phyloP scores from a whole-genome alignment of 2,888 invertebrate species.

The Monochamus alternatus region DNA sequence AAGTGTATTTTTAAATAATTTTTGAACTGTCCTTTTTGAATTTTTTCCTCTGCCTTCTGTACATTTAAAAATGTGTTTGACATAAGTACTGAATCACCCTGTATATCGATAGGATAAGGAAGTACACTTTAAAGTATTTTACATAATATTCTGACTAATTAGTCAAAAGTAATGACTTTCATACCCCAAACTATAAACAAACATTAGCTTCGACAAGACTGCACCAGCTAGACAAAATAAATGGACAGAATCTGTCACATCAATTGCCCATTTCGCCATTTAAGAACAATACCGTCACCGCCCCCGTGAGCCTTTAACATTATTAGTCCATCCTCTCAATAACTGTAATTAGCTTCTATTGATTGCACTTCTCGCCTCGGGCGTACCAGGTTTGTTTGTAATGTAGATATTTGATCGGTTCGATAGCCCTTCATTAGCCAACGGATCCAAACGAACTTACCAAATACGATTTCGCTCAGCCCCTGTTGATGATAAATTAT shows the following conservation, averaged over 20 bases:
- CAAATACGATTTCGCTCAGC: not conserved
- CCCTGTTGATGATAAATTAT: slow-evolving; percentile 3
- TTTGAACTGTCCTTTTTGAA: too few species aligned
- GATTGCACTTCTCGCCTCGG: slow-evolving; percentile 18
- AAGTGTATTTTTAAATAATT: too few species aligned
- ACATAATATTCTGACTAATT: too few species aligned
- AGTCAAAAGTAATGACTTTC: too few species aligned
- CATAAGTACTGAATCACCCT: too few species aligned
- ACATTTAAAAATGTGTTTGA: too few species aligned
- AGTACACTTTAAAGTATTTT: too few species aligned
- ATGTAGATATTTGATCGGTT: slow-evolving; percentile 17
- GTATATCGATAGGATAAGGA: too few species aligned
- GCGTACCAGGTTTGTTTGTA: not conserved
- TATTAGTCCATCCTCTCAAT: slow-evolving; percentile 22
- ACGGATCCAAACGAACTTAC: slow-evolving; percentile 3
- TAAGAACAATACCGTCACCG: not conserved
- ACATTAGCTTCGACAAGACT: not conserved
- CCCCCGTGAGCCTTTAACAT: slow-evolving; percentile 1
- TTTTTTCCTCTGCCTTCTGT: too few species aligned
- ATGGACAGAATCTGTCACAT: too few species aligned
- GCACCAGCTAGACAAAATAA: not conserved
- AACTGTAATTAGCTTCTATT: slow-evolving; percentile 27
- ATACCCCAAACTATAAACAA: too few species aligned
- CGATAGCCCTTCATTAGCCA: slow-evolving; percentile 19
- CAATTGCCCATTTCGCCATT: not conserved